Evolutionary conservation across 2,797 vertebrate genomes (phyloP).

Genomic region (Sebastolobus alascanus): DNA sequence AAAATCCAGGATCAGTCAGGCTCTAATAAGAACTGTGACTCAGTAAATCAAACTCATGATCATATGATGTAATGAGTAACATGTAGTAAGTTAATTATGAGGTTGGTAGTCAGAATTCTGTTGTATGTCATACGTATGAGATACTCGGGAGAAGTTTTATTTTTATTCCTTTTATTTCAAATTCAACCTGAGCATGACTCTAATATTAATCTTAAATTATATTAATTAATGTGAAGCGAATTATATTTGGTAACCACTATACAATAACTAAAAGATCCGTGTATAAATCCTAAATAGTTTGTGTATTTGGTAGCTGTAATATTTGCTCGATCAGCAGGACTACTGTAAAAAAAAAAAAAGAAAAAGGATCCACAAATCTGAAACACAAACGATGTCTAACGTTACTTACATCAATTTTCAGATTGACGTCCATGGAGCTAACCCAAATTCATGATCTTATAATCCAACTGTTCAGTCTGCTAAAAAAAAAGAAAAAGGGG

Average conservation of each 20-base stretch:
- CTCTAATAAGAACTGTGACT: not conserved
- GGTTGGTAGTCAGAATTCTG: not conserved
- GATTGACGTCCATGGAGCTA: conserved; percentile 74
- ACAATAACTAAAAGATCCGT: not conserved
- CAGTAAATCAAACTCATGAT: not conserved
- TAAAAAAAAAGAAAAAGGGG: conserved; percentile 29
- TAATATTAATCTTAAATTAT: no score
- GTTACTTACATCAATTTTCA: conserved; percentile 73
- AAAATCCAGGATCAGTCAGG: not conserved
- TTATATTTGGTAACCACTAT: not conserved
- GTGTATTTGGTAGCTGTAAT: not conserved
- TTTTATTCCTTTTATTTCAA: not conserved
- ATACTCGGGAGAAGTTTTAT: not conserved
- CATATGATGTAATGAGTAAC: not conserved
- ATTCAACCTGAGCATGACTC: not conserved
- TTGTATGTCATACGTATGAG: not conserved
- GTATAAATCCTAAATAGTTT: not conserved
- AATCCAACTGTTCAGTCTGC: conserved; percentile 79
- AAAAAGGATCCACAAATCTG: conserved; percentile 49
- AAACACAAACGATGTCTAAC: conserved; percentile 54
- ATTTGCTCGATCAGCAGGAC: conserved; percentile 30
- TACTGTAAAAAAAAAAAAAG: conserved; percentile 12
- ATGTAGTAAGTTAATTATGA: not conserved
- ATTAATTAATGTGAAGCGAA: not conserved
- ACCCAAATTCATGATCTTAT: conserved; percentile 81